These are phyloP conservation scores for Picathartes gymnocephalus DNA, from an alignment of 2,113 vertebrate genomes.

Conservation along the genomic window DNA sequence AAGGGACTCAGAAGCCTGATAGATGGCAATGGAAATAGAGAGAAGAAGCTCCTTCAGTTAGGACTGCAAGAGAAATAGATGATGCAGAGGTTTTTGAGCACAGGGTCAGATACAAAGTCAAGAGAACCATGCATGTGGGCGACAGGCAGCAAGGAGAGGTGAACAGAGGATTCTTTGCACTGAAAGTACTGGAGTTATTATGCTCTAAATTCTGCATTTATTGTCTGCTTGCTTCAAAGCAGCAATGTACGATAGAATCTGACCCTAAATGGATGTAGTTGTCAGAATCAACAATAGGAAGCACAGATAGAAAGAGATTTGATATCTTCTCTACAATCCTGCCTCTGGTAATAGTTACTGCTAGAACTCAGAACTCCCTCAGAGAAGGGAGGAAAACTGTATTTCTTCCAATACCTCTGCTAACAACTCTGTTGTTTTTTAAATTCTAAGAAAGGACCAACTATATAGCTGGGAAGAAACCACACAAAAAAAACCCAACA, in stretches of 20 bases:
- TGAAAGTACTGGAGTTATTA: background rate
- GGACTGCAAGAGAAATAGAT: background rate
- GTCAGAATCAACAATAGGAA: constrained; percentile 29
- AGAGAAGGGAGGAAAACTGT: background rate
- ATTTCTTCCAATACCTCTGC: background rate
- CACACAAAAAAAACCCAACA: background rate
- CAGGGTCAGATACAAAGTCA: background rate
- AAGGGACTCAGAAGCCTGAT: background rate
- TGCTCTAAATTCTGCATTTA: constrained; percentile 20
- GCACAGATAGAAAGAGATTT: constrained; percentile 14
- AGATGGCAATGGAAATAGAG: background rate
- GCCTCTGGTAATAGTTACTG: background rate
- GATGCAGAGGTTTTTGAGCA: background rate
- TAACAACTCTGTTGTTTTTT: background rate
- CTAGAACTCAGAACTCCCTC: background rate
- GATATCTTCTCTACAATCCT: background rate
- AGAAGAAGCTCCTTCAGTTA: background rate
- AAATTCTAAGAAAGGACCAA: background rate
- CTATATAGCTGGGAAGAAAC: background rate
- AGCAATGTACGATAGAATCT: background rate
- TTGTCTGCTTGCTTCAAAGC: constrained; percentile 29
- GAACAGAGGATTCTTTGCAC: background rate
- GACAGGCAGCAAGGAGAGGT: background rate
- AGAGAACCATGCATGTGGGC: background rate
- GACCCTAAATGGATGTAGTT: constrained; percentile 1